Base-by-base conservation (phyloP, 2,113 vertebrate species). In the Puffinus mauretanicus region DNA sequence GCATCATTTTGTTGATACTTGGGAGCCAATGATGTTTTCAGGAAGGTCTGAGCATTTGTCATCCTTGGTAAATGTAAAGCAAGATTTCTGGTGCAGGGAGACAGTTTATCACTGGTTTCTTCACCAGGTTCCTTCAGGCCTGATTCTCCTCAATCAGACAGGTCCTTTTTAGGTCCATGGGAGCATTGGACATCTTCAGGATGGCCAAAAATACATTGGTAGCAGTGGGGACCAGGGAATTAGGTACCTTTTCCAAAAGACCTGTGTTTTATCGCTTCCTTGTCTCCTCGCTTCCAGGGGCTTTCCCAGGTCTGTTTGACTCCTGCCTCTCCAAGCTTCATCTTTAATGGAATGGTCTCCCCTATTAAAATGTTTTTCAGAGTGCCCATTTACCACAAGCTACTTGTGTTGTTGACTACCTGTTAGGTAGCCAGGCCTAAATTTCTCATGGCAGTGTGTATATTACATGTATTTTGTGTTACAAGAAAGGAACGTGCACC, bases 401-500 rank as follows among this genome's bases (percentile, higher is more conserved):
- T 87, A 19, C 40, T 57, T 30, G 9, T 40, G 27, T 30, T 27
- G 5, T 36, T 72, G 70, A 14, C 42, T 60, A 38, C 61, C 65
- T 69, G 29, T 75, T 73, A 61, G 46, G 51, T 55, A 61, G n/a
- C 32, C 40, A 42, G 51, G 36, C 25, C 55, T 64, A 57, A n/a
- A n/a, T 65, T 69, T 58, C 14, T 64, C 49, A 17, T 38, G 38
- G 10, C 14, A 52, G 10, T 21, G 16, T n/a, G n/a, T 78, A 6
- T 11, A 42, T 34, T 29, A 16, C 51, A 51, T 27, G 47, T 20
- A 36, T 86, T 70, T 40, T 81, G 42, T 70, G 65, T 60, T 82
- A 42, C 11, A 60, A 47, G 52, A 46, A 62, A 55, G 20, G 27
- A 86, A 29, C 0, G 0, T 0, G 1, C 47, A 55, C 4, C 0